Evolutionary conservation across 53 echinoderm and acorn worm genomes (phyloP), one percentile per base, ranked within the genome.

Genomic region (Holothuria leucospilota): DNA sequence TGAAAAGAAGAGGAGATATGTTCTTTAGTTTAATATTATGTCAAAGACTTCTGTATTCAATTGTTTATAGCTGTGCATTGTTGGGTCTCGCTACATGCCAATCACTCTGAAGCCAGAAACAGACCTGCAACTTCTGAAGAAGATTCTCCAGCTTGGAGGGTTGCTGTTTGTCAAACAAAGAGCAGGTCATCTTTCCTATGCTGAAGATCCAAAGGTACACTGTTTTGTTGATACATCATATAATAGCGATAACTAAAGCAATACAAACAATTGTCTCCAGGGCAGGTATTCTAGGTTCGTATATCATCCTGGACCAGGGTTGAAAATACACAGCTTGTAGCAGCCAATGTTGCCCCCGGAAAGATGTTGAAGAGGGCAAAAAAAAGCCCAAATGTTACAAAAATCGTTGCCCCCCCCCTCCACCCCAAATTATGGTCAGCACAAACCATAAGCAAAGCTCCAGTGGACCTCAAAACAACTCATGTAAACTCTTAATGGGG

Each of bases 111-210:
- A 93, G 63, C 62, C 89, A 0, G 82, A 84, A 68, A 87, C 89
- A 15, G 91, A 95, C 64, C 42, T 66, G 65, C 62, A 79, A 6
- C 89, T 89, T 3, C 41, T 91, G 21, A 87, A 88, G 79, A 68
- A 85, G 38, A 87, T 96, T 60, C 86, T 96, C 28, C 77, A 67
- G 8, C 81, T 83, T 16, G 94, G 91, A 21, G 96, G 96, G 63
- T 87, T 91, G 2, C 67, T 96, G 53, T 96, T 95, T 86, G 96
- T 96, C 82, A 96, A 96, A 67, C 96, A 94, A 75, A 87, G 96
- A 59, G 96, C 96, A 14, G 96, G 96, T 16, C 94, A 96, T 69
- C 86, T 96, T 29, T 95, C 96, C 6, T 96, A 96, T 80, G 96
- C 88, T n/a, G 94, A 96, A 51, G 96, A 96, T 56, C 96, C 96